Conservation (phyloP, 2,113 vertebrate species). For the Spheniscus mendiculus region DNA sequence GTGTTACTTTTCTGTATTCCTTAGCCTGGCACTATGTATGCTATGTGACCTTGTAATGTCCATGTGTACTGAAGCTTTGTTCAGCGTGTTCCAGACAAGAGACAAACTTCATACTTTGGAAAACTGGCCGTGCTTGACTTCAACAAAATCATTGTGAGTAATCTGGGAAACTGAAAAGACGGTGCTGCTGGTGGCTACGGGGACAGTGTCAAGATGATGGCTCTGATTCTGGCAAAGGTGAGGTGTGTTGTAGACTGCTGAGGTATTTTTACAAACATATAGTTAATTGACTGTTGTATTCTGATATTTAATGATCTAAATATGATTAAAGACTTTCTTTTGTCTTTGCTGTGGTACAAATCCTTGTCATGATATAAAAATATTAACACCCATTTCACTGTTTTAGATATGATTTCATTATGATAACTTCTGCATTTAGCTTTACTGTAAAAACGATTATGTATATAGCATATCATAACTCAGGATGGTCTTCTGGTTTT, state of each 20-base stretch:
- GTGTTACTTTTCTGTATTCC: background rate
- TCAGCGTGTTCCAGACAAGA: background rate
- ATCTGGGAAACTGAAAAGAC: background rate
- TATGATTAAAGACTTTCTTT: background rate
- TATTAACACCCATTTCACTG: background rate
- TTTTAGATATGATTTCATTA: background rate
- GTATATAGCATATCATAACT: constrained; percentile 5
- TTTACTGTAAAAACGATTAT: constrained; percentile 41
- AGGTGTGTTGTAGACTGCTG: background rate
- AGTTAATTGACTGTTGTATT: background rate
- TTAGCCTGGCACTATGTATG: background rate
- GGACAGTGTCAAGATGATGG: background rate
- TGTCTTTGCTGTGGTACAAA: background rate
- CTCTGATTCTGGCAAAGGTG: background rate
- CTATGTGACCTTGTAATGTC: no score
- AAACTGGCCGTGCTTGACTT: background rate
- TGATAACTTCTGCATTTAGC: background rate
- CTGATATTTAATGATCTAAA: background rate
- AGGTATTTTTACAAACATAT: background rate
- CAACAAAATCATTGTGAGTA: background rate
- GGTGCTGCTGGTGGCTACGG: background rate
- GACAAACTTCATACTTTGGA: background rate
- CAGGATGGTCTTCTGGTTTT: background rate
- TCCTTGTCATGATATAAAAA: background rate
- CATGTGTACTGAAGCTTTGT: no score